phyloP scores from a whole-genome alignment of 2,888 invertebrate species.

The Dyspetes luteomarginatus region DNA sequence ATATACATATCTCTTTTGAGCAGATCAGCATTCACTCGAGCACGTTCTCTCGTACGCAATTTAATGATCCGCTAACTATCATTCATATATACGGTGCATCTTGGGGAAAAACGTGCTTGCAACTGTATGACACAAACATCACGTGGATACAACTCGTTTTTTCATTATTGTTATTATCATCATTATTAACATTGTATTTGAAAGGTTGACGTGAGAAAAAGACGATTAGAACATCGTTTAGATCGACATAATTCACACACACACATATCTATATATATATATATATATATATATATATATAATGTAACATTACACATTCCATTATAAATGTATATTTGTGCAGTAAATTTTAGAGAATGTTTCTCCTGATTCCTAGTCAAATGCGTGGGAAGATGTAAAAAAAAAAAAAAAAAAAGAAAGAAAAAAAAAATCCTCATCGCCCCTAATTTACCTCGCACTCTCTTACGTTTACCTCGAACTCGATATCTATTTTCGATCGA shows the following conservation, averaged over 20 bases:
- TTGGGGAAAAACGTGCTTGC: constrained; percentile 13
- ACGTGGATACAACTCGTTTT: too few species aligned
- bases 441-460: constrained; percentile 6
- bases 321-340: constrained; percentile 46
- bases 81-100: constrained; percentile 23
- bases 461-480: constrained; percentile 17
- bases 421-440: constrained; percentile 26
- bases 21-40: constrained; percentile 36
- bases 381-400: constrained; percentile 31
- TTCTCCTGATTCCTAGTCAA: constrained; percentile 35
- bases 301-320: neutral
- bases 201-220: too few species aligned
- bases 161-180: too few species aligned
- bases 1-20: neutral
- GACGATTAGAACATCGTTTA: too few species aligned
- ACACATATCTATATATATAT: too few species aligned
- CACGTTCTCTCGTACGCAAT: constrained; percentile 27
- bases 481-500: constrained; percentile 69
- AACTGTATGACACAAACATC: too few species aligned
- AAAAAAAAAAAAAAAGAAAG: constrained; percentile 5
- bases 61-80: constrained; percentile 46
- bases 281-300: neutral
- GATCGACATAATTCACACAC: too few species aligned
- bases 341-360: constrained; percentile 38
- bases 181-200: too few species aligned